Conservation (phyloP, 2,888 invertebrate species). For the Eupithecia subumbrata region DNA sequence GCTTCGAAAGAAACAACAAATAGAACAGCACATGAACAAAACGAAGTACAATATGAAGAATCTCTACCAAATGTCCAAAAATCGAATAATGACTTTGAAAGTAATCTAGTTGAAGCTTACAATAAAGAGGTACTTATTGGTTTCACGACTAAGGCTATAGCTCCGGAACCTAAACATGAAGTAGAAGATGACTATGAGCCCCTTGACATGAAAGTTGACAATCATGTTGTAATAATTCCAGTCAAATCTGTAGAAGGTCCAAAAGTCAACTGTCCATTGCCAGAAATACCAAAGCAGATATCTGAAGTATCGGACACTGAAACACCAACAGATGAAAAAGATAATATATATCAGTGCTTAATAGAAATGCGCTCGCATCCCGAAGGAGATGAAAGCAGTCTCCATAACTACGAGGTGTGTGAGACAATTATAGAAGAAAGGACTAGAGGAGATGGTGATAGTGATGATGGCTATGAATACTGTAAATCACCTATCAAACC, state of each 20-base stretch:
- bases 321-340: constrained; percentile 51
- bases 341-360: constrained; percentile 78
- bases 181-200: constrained; percentile 79
- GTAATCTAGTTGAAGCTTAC: constrained; percentile 75
- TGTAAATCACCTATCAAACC: constrained; percentile 78
- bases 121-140: constrained; percentile 74
- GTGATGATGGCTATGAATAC: constrained; percentile 81
- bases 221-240: constrained; percentile 69
- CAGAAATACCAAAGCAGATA: constrained; percentile 74
- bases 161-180: constrained; percentile 46
- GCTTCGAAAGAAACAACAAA: background rate
- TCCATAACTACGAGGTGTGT: constrained; percentile 83
- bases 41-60: constrained; percentile 52
- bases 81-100: constrained; percentile 72
- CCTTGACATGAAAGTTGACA: constrained; percentile 68
- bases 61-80: constrained; percentile 57
- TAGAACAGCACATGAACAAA: constrained; percentile 58
- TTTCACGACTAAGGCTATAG: constrained; percentile 64
- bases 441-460: constrained; percentile 77
- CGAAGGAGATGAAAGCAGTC: constrained; percentile 77
- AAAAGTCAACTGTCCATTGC: constrained; percentile 79
- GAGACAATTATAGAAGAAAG: constrained; percentile 73
- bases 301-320: constrained; percentile 45
- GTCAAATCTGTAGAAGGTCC: constrained; percentile 67
- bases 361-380: constrained; percentile 79